Conservation (phyloP, 2,113 vertebrate genomes). For the Dolichotis patagonum region DNA sequence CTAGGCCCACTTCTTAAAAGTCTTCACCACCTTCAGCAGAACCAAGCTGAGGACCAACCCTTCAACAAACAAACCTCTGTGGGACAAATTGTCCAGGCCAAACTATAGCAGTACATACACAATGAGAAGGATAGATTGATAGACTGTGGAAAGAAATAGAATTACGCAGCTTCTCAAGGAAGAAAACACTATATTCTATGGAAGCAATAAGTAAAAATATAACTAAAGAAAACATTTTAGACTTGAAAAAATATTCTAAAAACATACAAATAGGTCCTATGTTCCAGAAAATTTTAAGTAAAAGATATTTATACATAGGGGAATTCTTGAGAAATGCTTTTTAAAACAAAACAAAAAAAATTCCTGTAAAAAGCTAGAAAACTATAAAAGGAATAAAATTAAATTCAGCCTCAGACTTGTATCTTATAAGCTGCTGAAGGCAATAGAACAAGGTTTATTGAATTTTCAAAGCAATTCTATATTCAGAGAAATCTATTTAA, state of each 20-base stretch:
- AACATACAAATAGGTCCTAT: background rate
- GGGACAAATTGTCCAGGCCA: background rate
- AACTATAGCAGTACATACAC: background rate
- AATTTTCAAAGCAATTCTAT: slow-evolving; percentile 49
- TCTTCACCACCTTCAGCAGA: too few species aligned
- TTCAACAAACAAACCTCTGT: background rate
- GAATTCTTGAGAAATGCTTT: slow-evolving; percentile 24
- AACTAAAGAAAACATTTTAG: slow-evolving; percentile 36
- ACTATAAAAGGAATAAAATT: slow-evolving; percentile 7
- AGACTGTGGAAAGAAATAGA: slow-evolving; percentile 10
- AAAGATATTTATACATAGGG: background rate
- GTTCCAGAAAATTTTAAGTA: background rate
- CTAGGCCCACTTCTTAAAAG: too few species aligned
- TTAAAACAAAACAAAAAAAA: background rate
- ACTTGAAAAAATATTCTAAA: slow-evolving; percentile 8
- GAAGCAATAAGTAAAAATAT: slow-evolving; percentile 14
- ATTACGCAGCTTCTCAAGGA: background rate
- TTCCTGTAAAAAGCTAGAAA: background rate
- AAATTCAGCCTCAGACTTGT: slow-evolving; percentile 29
- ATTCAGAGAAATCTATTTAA: slow-evolving; percentile 4
- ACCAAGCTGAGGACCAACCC: too few species aligned
- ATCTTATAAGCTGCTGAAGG: slow-evolving; percentile 14
- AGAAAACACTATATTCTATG: background rate
- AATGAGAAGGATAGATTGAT: background rate
- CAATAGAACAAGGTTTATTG: background rate